Conservation (phyloP, 2,113 vertebrate species). For the Mandrillus leucophaeus region DNA sequence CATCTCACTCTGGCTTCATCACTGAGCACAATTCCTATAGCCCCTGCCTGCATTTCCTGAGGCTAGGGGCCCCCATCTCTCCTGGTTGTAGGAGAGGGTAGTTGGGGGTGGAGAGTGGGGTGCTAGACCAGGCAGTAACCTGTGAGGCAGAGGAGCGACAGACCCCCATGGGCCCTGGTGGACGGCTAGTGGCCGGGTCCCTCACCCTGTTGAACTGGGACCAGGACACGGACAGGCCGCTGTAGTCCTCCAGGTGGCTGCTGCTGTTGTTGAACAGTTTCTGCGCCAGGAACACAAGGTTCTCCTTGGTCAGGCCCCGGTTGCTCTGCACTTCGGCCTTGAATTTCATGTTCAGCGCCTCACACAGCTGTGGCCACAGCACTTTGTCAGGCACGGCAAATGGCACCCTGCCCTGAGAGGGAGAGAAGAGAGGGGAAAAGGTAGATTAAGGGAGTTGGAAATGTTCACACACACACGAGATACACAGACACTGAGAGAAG, state of each 20-base stretch:
- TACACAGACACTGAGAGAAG: background rate
- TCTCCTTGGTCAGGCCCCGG: constrained; percentile 94
- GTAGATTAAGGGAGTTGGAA: background rate
- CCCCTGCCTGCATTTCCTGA: background rate
- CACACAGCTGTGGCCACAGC: constrained; percentile 94
- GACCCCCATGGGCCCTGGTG: background rate
- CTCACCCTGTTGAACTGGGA: constrained; percentile 98
- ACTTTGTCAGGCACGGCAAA: constrained; percentile 97
- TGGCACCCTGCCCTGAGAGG: constrained; percentile 92
- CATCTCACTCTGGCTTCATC: background rate
- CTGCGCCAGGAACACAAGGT: constrained; percentile 95
- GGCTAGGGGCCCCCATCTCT: background rate
- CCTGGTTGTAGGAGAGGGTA: background rate
- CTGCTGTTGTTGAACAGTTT: constrained; percentile 95
- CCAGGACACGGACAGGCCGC: constrained; percentile 95
- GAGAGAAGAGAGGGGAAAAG: background rate
- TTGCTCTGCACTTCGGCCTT: constrained; percentile 97
- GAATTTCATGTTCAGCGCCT: constrained; percentile 98
- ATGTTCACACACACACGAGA: too few relatives aligned
- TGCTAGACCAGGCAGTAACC: background rate
- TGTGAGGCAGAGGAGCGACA: constrained; percentile 77
- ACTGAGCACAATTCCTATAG: background rate
- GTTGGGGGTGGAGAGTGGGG: background rate
- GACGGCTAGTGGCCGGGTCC: rapidly evolving
- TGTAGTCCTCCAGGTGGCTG: constrained; percentile 93